Base-by-base conservation (phyloP, 1,140 invertebrate genomes). In the Batillaria attramentaria region DNA sequence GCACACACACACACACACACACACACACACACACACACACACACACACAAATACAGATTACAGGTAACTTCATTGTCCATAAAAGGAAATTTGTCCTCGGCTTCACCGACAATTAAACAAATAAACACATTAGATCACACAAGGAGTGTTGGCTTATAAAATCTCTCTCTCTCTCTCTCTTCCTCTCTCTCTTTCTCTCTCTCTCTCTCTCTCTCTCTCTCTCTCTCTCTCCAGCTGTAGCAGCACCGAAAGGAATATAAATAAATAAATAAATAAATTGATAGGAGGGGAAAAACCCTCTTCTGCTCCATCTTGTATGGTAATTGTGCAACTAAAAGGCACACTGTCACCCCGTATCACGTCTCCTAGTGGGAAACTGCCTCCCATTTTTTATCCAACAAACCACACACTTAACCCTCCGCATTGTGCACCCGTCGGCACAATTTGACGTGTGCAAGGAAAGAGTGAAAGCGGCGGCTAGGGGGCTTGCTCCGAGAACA, bases 21-120 rank as follows among this genome's bases (percentile, higher is more conserved):
- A 62, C 73, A 62, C 46, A 46, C 72, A 35, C 57, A 50, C 37
- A 74, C 33, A 43, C 72, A 43, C 41, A 43, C 46, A 46, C 50
- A 50, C 41, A 74, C 39, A 74, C 37, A 74, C 5, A 62, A 13
- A 6, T n/a, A 6, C 28, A n/a, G 31, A n/a, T 18, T 62, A 6
- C 57, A 20, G 31, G 6, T n/a, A n/a, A n/a, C 31, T 60, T 60
- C 8, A 6, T 24, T 60, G 24, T 60, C 31, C 57, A 13, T 50
- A 24, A 10, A 16, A 16, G 20, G 6, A 5, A 6, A 10, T 62
- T 4, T 33, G 6, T 65, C 13, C 37, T 65, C n/a, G n/a, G n/a
- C n/a, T n/a, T n/a, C n/a, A n/a, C n/a, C n/a, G n/a, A n/a, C n/a
- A n/a, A n/a, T n/a, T n/a, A n/a, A n/a, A n/a, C n/a, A n/a, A n/a